Conservation (phyloP, 2,113 vertebrate species). For the Siphamia tubifer region DNA sequence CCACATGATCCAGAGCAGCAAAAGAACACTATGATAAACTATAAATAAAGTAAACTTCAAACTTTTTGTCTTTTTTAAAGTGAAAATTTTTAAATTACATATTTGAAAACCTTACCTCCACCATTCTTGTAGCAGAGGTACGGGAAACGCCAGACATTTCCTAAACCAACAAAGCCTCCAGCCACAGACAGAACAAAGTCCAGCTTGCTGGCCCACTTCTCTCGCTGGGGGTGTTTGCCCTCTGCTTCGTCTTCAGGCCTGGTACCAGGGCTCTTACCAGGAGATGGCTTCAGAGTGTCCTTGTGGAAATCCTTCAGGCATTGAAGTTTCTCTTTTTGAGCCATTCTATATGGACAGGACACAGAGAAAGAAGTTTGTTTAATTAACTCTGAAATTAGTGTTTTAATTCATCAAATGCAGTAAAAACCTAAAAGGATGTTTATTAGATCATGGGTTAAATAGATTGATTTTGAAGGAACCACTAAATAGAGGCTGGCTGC, state of each 20-base stretch:
- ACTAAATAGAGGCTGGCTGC: too few relatives aligned
- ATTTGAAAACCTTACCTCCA: slow-evolving; percentile 85
- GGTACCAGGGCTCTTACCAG: slow-evolving; percentile 94
- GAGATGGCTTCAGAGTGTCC: slow-evolving; percentile 96
- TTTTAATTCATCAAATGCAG: too few relatives aligned
- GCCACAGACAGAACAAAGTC: slow-evolving; percentile 98
- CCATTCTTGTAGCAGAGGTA: slow-evolving; percentile 99
- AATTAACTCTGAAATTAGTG: not conserved
- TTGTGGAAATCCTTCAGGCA: slow-evolving; percentile 98
- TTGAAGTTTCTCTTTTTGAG: slow-evolving; percentile 97
- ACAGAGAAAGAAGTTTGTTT: not conserved
- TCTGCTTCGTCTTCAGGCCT: slow-evolving; percentile 96
- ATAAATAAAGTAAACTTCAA: too few relatives aligned
- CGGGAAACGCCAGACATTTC: slow-evolving; percentile 98
- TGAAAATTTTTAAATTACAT: too few relatives aligned
- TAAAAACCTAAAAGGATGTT: too few relatives aligned
- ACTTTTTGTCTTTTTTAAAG: too few relatives aligned
- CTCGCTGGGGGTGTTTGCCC: slow-evolving; percentile 92
- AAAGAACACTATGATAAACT: too few relatives aligned
- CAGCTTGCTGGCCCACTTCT: slow-evolving; percentile 98
- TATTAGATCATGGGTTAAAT: too few relatives aligned
- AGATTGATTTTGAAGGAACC: too few relatives aligned
- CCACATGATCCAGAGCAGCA: too few relatives aligned
- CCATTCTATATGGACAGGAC: slow-evolving; percentile 80
- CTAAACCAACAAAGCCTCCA: slow-evolving; percentile 96